Conservation (phyloP, 2,797 vertebrate species). For the Chaetophractus vellerosus region DNA sequence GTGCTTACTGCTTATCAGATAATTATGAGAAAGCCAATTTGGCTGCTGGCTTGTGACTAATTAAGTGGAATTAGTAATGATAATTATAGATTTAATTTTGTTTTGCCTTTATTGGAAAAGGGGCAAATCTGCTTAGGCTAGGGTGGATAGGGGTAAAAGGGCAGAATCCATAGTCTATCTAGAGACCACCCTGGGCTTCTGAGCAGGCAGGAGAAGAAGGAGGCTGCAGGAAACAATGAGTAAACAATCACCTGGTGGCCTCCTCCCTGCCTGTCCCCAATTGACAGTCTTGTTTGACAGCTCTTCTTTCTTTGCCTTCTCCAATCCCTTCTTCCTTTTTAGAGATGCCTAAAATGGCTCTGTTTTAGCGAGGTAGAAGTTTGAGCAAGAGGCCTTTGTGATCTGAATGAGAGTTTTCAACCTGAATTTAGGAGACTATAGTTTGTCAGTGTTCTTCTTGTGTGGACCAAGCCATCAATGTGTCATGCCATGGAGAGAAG, state of each 20-base stretch:
- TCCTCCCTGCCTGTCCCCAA: neutral
- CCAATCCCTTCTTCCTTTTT: neutral
- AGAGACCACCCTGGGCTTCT: neutral
- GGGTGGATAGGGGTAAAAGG: conserved; percentile 46
- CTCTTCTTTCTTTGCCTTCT: neutral
- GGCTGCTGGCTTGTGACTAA: conserved; percentile 93
- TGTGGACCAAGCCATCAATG: accelerated
- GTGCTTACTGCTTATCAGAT: conserved; percentile 94
- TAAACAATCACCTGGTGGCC: too few relatives aligned
- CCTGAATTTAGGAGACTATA: neutral
- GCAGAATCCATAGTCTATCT: neutral
- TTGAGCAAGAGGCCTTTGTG: neutral
- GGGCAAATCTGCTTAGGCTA: conserved; percentile 80
- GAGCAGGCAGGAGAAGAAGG: neutral
- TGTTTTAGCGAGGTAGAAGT: neutral
- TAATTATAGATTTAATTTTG: conserved; percentile 93
- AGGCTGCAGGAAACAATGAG: accelerated
- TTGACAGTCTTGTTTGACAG: accelerated
- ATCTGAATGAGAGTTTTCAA: neutral
- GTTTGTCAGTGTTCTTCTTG: accelerated
- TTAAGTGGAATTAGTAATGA: conserved; percentile 94
- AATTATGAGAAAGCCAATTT: conserved; percentile 94
- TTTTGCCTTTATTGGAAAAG: conserved; percentile 89
- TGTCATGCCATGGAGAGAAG: accelerated
- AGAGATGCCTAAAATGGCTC: neutral